Percentiles rank a stretch among this genome's conserved stretches.
Conservation (phyloP, 2,888 invertebrate species). For the Epistrophe grossulariae region DNA sequence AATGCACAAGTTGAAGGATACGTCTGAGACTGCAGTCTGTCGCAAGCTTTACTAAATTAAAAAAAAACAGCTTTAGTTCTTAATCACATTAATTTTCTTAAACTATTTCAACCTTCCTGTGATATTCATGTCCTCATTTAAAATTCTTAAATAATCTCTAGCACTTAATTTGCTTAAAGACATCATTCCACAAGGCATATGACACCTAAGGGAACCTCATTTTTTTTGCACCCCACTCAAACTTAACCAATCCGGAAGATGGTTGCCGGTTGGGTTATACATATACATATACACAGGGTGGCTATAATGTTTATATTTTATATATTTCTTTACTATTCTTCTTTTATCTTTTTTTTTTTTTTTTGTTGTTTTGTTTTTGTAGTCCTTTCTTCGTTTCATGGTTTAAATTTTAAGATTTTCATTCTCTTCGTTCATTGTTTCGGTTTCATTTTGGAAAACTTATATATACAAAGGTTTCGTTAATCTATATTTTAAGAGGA, state of each 20-base stretch:
- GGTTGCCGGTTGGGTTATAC: neutral
- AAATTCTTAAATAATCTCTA: slow-evolving; percentile 59
- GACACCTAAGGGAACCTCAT: slow-evolving; percentile 26
- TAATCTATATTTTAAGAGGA: slow-evolving; percentile 62
- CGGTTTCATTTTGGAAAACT: slow-evolving; percentile 57
- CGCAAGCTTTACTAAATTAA: neutral
- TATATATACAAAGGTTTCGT: slow-evolving; percentile 43
- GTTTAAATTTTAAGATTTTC: slow-evolving; percentile 60
- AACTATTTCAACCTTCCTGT: neutral
- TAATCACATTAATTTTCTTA: slow-evolving; percentile 5
- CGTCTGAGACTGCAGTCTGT: neutral
- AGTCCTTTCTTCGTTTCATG: neutral
- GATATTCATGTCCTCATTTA: slow-evolving; percentile 14
- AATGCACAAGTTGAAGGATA: neutral
- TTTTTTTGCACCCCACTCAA: slow-evolving; percentile 53
- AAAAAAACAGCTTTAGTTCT: neutral
- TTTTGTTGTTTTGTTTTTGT: neutral
- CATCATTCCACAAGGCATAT: slow-evolving; percentile 33
- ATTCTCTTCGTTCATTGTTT: slow-evolving; percentile 62
- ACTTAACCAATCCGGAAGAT: slow-evolving; percentile 47
- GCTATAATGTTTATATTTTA: neutral
- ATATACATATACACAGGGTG: neutral
- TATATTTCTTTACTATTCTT: neutral
- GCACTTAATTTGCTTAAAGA: slow-evolving; percentile 56
- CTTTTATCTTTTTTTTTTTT: neutral